Evolutionary conservation across 2,888 invertebrate genomes (phyloP), one percentile per base, ranked within the genome.

Genomic region (Icerya purchasi): DNA sequence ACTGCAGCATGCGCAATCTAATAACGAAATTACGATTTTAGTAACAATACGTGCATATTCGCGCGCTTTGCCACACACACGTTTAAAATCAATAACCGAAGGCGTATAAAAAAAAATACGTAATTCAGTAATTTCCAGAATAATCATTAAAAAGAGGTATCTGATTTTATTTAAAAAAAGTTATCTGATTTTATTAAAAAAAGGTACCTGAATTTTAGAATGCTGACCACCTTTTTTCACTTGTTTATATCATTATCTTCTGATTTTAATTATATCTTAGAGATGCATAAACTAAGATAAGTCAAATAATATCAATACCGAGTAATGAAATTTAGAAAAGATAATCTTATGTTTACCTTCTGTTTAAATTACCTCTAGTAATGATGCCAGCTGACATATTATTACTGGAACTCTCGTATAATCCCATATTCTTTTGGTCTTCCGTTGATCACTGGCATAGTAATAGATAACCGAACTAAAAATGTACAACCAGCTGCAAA

Each of bases 401-500:
- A 53, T 56, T 19, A 60, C 56, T n/a, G 60, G 60, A 21, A 56
- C 19, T 5, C 53, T 56, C 3, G 56, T 53, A 18, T 56, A 25
- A 51, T 56, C 51, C 60, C 60, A 60, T 53, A 60, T 56, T 56
- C 51, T 60, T 22, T 22, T n/a, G 20, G 8, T 22, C 2, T 14
- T 23, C 20, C 53, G 25, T 22, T 20, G 21, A 24, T 25, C 53
- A 8, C 22, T 25, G 2, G 22, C 3, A 19, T 52, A 60, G 36
- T 24, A 60, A 19, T 18, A 51, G 1, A 56, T 36, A 20, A 60
- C 55, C 19, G 53, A 36, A n/a, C 53, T 52, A n/a, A 52, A 24
- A n/a, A 60, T 52, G 53, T 56, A 60, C 20, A 3, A 20, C 60
- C 60, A 60, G 25, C 60, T 60, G 49, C 18, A 56, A 59, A n/a